Percentiles rank a stretch among this genome's conserved stretches.
These are phyloP conservation scores for Phalanger gymnotis DNA, from an alignment of 2,797 vertebrate species.

Conservation along the genomic window DNA sequence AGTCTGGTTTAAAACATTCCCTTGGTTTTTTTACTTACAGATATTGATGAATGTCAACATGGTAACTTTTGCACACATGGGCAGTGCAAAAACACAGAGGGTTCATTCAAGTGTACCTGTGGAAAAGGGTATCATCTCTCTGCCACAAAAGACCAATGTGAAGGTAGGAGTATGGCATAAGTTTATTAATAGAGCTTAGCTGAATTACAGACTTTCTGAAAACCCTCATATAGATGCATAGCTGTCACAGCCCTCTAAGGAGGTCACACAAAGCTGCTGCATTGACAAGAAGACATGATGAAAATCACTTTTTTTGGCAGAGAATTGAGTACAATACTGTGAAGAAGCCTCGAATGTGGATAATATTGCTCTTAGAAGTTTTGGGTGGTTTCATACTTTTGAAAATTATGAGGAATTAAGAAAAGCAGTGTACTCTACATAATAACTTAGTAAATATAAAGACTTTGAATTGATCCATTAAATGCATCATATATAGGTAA, in stretches of 20 bases:
- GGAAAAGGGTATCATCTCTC: constrained; percentile 90
- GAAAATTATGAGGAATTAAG: background rate
- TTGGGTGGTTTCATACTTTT: background rate
- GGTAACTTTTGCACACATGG: constrained; percentile 90
- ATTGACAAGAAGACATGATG: background rate
- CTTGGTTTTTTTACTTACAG: constrained; percentile 83
- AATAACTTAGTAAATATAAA: constrained; percentile 24
- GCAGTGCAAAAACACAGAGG: constrained; percentile 92
- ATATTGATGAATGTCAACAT: constrained; percentile 94
- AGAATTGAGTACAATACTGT: background rate
- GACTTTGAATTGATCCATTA: constrained; percentile 4
- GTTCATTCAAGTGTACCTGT: constrained; percentile 94
- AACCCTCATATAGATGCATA: background rate
- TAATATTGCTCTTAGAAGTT: background rate
- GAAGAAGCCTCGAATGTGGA: background rate
- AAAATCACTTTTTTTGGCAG: background rate
- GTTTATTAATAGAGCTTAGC: fast-evolving
- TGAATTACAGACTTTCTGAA: background rate
- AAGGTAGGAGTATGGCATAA: constrained; percentile 86
- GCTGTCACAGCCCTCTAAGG: background rate
- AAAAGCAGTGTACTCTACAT: background rate
- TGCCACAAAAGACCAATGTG: constrained; percentile 89
- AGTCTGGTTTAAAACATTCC: background rate
- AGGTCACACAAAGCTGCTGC: background rate
- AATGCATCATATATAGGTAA: background rate